phyloP scores from a whole-genome alignment of 2,113 vertebrate genomes.

The Genyomyrus donnyi region DNA sequence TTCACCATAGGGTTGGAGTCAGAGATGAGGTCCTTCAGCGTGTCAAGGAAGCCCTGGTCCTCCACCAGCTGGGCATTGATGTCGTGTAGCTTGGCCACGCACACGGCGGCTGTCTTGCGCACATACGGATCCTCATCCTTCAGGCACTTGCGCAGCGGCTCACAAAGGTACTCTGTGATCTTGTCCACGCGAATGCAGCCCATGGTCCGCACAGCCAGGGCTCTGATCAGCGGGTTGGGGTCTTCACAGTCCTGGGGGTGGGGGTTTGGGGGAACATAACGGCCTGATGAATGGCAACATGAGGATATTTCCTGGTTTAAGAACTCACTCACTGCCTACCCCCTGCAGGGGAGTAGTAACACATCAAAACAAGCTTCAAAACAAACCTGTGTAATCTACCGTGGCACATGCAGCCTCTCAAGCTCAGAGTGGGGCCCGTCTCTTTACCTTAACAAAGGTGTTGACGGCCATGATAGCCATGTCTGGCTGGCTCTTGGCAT shows the following conservation, averaged over 20 bases:
- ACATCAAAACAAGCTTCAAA: not conserved
- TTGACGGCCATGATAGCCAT: slow-evolving; percentile 99
- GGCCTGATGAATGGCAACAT: not conserved
- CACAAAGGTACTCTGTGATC: slow-evolving; percentile 94
- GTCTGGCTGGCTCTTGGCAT: slow-evolving; percentile 96
- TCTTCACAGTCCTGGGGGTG: slow-evolving; percentile 85
- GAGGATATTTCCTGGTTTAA: not conserved
- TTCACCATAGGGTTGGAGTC: slow-evolving; percentile 97
- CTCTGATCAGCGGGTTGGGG: slow-evolving; percentile 92
- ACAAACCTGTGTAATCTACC: not conserved
- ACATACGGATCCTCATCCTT: slow-evolving; percentile 97
- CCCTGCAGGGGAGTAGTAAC: not conserved
- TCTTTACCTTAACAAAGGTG: slow-evolving; percentile 91
- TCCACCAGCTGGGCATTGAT: slow-evolving; percentile 96
- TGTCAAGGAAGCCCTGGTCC: slow-evolving; percentile 96
- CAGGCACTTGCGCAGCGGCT: slow-evolving; percentile 90
- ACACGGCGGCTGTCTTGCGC: slow-evolving; percentile 90
- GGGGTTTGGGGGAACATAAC: not conserved
- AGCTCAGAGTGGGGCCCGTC: not conserved
- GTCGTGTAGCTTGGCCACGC: slow-evolving; percentile 94
- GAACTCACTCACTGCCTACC: not conserved
- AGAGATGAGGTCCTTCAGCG: slow-evolving; percentile 93
- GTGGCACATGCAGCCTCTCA: not conserved
- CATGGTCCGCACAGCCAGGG: slow-evolving; percentile 93
- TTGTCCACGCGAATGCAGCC: slow-evolving; percentile 97